Evolutionary conservation across 2,888 invertebrate species (phyloP), one percentile per base, ranked within the genome.

Genomic region (Eupithecia insigniata): DNA sequence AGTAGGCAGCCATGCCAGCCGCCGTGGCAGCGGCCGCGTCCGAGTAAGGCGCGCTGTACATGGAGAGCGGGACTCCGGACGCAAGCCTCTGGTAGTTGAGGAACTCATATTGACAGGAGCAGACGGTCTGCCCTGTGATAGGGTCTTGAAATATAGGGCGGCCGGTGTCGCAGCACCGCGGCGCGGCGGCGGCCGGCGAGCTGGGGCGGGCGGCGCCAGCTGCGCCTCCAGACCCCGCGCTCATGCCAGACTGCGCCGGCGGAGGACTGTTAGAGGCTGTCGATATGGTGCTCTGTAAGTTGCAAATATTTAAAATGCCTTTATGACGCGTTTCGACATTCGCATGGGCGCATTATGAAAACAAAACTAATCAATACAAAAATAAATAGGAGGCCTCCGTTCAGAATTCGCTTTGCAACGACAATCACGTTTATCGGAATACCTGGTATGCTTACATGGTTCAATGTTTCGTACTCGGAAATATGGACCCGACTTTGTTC

Each of bases 141-240:
- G 98, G 98, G 92, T 98, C 98, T 87, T 97, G 97, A 94, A 97
- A 98, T 89, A 98, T 96, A 78, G 98, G 97, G 85, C 98, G 96
- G 80, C 98, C 98, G 80, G 98, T 98, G 95, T 98, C 98, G 95
- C 98, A 98, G 95, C 98, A 98, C 84, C 98, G 93, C 76, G 95
- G 93, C 80, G 95, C 94, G 71, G 95, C 89, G 74, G 95, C 92
- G 70, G 94, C 89, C 64, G 95, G 91, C 77, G 95, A 91, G 87
- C 95, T 89, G 69, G 96, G 90, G 73, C 95, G 90, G 70, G 95
- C 92, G 76, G 95, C 82, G 89, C 95, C 93, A 2, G 55, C 83
- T 69, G 87, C 89, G 90, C 90, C 93, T 85, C 86, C 93, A 84
- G 95, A 92, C 83, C 95, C 93, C 87, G 94, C 94, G 91, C 95